These are phyloP conservation scores for Ctenopoma kingsleyae DNA, from an alignment of 2,797 vertebrate genomes.

Conservation along the genomic window DNA sequence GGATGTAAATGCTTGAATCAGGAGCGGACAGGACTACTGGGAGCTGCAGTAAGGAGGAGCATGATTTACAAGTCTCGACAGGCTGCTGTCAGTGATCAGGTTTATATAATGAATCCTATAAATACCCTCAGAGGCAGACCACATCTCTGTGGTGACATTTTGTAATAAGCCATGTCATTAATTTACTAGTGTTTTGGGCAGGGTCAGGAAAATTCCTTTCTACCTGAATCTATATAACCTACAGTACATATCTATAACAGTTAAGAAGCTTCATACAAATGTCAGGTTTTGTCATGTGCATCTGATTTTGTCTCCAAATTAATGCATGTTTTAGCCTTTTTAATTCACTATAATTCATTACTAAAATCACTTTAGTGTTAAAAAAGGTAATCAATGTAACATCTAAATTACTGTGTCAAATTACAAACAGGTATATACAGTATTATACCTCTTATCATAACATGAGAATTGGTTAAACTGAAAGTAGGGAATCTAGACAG, in stretches of 20 bases:
- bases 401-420: too few relatives aligned
- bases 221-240: background rate
- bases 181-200: slow-evolving; percentile 33
- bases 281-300: background rate
- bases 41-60: slow-evolving; percentile 47
- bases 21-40: slow-evolving; percentile 47
- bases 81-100: slow-evolving; percentile 65
- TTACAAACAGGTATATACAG: too few relatives aligned
- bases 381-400: too few relatives aligned
- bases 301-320: background rate
- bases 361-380: too few relatives aligned
- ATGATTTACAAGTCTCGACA: slow-evolving; percentile 60
- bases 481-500: too few relatives aligned
- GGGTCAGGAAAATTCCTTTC: slow-evolving; percentile 14
- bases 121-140: slow-evolving; percentile 60
- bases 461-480: too few relatives aligned
- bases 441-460: too few relatives aligned
- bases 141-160: slow-evolving; percentile 59
- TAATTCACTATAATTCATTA: too few relatives aligned
- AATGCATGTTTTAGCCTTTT: too few relatives aligned
- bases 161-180: slow-evolving; percentile 51
- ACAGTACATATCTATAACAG: background rate
- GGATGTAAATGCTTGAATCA: slow-evolving; percentile 34
- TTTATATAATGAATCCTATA: slow-evolving; percentile 74
- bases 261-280: background rate